A percentile compares a stretch with the other conserved stretches of the same genome.
Evolutionary conservation across 1,140 invertebrate species (phyloP).

Genomic region (Hycleus cichorii): DNA sequence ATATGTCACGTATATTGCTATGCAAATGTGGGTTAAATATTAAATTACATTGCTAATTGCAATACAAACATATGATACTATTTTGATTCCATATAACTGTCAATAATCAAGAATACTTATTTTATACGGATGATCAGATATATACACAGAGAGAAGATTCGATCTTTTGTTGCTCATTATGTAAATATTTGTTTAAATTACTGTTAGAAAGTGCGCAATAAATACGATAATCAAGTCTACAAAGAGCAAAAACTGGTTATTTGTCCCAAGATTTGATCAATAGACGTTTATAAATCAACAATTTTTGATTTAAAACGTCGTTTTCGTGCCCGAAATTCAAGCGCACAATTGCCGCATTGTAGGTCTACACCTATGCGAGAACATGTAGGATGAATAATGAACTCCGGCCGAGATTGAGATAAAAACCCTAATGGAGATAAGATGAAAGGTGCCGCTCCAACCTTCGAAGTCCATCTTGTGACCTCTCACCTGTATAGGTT

Average conservation of each 20-base stretch:
- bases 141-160: not conserved
- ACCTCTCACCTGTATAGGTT: conserved; percentile 12
- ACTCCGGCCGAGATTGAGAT: not conserved
- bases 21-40: conserved; percentile 13
- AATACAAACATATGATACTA: conserved; percentile 10
- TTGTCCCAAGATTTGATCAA: too few relatives aligned
- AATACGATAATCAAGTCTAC: conserved; percentile 5
- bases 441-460: conserved; percentile 17
- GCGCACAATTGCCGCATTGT: too few relatives aligned
- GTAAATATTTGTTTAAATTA: conserved; percentile 12
- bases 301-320: too few relatives aligned
- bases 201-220: conserved; percentile 3
- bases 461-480: conserved; percentile 14
- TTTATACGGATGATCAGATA: not conserved
- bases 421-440: conserved; percentile 19
- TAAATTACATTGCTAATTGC: conserved; percentile 14
- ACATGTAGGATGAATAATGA: too few relatives aligned
- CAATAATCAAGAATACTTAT: conserved; percentile 8
- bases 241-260: not conserved
- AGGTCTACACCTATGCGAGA: too few relatives aligned
- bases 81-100: conserved; percentile 10
- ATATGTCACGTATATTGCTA: conserved; percentile 12
- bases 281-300: too few relatives aligned
- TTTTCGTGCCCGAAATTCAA: too few relatives aligned
- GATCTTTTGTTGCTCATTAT: conserved; percentile 4